Conservation (phyloP, 37 sponge, comb jelly and placozoan species). For the Aphrocallistes beatrix region DNA sequence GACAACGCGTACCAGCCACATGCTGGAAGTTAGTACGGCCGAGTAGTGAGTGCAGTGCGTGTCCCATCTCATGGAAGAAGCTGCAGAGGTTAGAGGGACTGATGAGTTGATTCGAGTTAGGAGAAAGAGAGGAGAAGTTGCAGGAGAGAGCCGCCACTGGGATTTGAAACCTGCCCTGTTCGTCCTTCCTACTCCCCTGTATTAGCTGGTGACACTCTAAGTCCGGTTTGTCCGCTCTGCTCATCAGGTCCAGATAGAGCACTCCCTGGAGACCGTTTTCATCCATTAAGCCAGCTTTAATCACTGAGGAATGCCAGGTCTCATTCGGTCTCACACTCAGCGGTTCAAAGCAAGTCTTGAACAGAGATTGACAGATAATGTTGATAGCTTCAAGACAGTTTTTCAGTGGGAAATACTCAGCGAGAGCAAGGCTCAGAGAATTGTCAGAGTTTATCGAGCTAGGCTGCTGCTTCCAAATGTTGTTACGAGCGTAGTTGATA, state of each 20-base stretch:
- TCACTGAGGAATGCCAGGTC: conserved; percentile 44
- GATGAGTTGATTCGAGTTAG: conserved; percentile 23
- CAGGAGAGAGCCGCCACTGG: conserved; percentile 68
- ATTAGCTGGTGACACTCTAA: conserved; percentile 73
- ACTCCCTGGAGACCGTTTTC: conserved; percentile 49
- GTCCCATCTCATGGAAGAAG: conserved; percentile 93
- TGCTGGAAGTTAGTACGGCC: conserved; percentile 78
- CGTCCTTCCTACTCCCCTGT: conserved; percentile 40
- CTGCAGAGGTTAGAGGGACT: conserved; percentile 51
- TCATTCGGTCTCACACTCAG: conserved; percentile 30
- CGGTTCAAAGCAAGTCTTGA: conserved; percentile 38
- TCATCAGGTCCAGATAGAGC: conserved; percentile 53
- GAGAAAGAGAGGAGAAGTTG: conserved; percentile 22
- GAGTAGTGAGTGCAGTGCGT: conserved; percentile 82
- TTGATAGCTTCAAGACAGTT: conserved; percentile 47
- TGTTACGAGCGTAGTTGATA: conserved; percentile 15
- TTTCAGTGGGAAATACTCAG: conserved; percentile 39
- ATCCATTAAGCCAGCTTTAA: conserved; percentile 49
- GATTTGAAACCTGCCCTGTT: conserved; percentile 35
- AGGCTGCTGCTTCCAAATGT: neutral
- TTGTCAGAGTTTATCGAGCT: neutral
- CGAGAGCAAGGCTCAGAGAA: neutral
- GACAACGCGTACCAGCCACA: conserved; percentile 82
- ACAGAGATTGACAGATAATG: conserved; percentile 36
- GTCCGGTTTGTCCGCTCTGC: conserved; percentile 29